Base-by-base conservation (phyloP, 2,113 vertebrate species). In the Gasterosteus aculeatus region DNA sequence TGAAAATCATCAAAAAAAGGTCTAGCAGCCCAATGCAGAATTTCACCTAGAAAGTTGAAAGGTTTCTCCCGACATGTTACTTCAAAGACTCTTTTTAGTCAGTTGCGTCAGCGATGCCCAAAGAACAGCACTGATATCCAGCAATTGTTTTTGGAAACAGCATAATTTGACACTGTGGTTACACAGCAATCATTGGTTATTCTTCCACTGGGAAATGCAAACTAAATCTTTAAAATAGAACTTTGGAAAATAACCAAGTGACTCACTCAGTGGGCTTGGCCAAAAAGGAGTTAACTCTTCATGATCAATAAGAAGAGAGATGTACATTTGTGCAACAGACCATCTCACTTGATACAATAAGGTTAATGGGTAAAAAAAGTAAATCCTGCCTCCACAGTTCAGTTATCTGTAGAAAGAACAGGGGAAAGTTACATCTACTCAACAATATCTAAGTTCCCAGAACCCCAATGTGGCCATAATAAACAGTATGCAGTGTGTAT, bases 1-100 rank as follows among this genome's bases (percentile, higher is more conserved):
- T 64, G 53, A 10, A 85, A 70, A 81, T 85, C 63, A 63, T 53
- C 56, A 69, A 68, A 56, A 26, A 61, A 1, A 78, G 7, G 53
- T 68, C 16, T 60, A 8, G 26, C 11, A n/a, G 44, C 63, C 41
- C 38, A 77, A 12, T 38, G 42, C 46, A 56, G 29, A 82, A 49
- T 62, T 72, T 46, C 56, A 77, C 57, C 41, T 70, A 41, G 33
- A 53, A 83, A 79, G 44, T 44, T n/a, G 10, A 14, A 33, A 44
- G 33, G n/a, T 71, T 78, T 81, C 66, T 70, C 16, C 70, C 2
- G 39, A 68, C 29, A 44, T 19, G 10, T 39, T 62, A 65, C 49
- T 44, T 58, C 10, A 3, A 38, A 58, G 35, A 74, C n/a, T 51
- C 15, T 10, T 77, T 51, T 58, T 35, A 53, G 49, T 66, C 58